phyloP scores from a whole-genome alignment of 2,888 invertebrate genomes.

The Caenorhabditis panamensis region DNA sequence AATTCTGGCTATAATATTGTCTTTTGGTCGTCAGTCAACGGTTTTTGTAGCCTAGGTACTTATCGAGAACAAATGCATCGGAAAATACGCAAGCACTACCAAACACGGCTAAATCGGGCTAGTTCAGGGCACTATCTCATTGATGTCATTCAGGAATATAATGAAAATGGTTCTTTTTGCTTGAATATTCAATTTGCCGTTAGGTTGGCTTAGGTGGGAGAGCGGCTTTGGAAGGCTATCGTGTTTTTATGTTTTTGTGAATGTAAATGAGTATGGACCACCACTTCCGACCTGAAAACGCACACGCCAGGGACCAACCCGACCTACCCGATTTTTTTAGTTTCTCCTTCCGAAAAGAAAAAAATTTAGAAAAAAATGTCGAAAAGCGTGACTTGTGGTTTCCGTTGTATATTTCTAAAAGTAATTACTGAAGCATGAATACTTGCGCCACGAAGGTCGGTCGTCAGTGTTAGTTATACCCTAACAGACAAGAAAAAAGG shows the following conservation, averaged over 20 bases:
- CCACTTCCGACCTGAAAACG: neutral
- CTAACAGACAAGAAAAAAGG: constrained; percentile 29
- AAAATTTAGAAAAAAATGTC: constrained; percentile 27
- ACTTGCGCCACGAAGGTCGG: constrained; percentile 18
- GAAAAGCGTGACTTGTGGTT: constrained; percentile 41
- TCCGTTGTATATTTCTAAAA: constrained; percentile 16
- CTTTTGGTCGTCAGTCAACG: neutral
- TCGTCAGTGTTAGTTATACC: constrained; percentile 12
- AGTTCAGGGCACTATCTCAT: too few species aligned
- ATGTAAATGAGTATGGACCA: neutral
- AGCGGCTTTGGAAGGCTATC: neutral
- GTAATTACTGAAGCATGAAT: constrained; percentile 54
- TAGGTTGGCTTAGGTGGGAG: neutral
- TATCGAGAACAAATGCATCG: too few species aligned
- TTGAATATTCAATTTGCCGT: neutral
- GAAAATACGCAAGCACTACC: too few species aligned
- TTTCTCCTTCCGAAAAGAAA: neutral
- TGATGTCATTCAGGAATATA: neutral
- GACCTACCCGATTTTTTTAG: constrained; percentile 37
- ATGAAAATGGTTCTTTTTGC: neutral
- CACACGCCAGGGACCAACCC: neutral
- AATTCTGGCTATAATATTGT: too few species aligned
- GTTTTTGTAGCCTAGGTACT: too few species aligned
- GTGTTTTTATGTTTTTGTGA: constrained; percentile 4
- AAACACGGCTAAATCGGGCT: too few species aligned